These are phyloP conservation scores for Stenichneumon culpator DNA, from an alignment of 2,888 invertebrate species.

Conservation along the genomic window DNA sequence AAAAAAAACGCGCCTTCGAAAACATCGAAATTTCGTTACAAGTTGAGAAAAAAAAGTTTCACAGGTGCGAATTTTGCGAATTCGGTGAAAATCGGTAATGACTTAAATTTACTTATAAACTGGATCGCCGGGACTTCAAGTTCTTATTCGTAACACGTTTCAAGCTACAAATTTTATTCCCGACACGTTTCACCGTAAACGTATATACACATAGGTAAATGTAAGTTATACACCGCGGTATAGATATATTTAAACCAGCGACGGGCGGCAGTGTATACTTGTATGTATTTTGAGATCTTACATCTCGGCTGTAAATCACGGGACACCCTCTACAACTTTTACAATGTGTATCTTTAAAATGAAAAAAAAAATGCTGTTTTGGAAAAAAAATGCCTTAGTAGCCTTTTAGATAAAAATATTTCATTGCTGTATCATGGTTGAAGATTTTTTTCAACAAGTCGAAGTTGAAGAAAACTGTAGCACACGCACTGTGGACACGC, in stretches of 20 bases:
- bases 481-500: background rate
- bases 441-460: background rate
- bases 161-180: constrained; percentile 70
- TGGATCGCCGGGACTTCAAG: constrained; percentile 61
- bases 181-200: constrained; percentile 68
- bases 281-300: background rate
- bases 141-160: constrained; percentile 70
- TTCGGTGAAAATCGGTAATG: constrained; percentile 70
- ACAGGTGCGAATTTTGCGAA: constrained; percentile 64
- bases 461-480: too few species aligned
- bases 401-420: background rate
- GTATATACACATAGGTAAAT: constrained; percentile 19
- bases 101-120: constrained; percentile 64
- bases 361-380: background rate
- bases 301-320: background rate
- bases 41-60: constrained; percentile 7
- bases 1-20: constrained; percentile 11
- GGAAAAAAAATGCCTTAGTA: background rate
- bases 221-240: background rate
- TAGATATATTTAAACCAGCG: background rate
- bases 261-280: background rate
- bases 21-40: constrained; percentile 6
- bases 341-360: background rate
- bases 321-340: background rate
- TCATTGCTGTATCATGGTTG: background rate